Conservation (phyloP, 2,888 invertebrate species). For the Synergus gifuensis region DNA sequence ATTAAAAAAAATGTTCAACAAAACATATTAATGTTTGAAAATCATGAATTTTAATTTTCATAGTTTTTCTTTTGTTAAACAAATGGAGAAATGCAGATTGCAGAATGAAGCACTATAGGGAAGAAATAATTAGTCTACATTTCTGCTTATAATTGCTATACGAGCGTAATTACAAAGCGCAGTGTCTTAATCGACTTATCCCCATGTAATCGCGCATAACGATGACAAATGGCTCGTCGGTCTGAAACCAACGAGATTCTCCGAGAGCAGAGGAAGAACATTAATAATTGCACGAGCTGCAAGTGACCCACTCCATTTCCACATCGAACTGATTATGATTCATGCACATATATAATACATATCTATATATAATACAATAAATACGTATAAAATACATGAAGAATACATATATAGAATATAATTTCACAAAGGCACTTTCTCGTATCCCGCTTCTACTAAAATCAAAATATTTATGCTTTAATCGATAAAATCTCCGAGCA, state of each 20-base stretch:
- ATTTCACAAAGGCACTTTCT: neutral
- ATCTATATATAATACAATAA: too few relatives aligned
- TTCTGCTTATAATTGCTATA: neutral
- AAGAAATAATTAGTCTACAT: neutral
- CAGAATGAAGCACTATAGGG: neutral
- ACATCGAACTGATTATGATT: neutral
- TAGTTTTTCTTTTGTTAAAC: neutral
- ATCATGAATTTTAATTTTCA: neutral
- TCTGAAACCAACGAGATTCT: neutral
- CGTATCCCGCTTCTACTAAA: neutral
- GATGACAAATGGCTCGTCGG: neutral
- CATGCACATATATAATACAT: neutral
- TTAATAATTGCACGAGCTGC: slow-evolving; percentile 1
- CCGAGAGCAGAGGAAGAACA: slow-evolving; percentile 1
- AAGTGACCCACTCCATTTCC: slow-evolving; percentile 7
- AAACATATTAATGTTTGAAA: neutral
- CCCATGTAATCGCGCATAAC: slow-evolving; percentile 1
- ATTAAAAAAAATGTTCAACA: neutral
- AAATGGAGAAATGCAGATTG: neutral
- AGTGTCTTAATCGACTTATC: slow-evolving; percentile 7
- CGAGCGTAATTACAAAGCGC: neutral
- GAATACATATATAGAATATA: neutral
- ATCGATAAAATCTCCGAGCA: neutral
- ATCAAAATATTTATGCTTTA: slow-evolving; percentile 17
- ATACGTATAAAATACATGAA: too few relatives aligned